Evolutionary conservation across 2,113 vertebrate genomes (phyloP).

Genomic region (Callipepla californica): DNA sequence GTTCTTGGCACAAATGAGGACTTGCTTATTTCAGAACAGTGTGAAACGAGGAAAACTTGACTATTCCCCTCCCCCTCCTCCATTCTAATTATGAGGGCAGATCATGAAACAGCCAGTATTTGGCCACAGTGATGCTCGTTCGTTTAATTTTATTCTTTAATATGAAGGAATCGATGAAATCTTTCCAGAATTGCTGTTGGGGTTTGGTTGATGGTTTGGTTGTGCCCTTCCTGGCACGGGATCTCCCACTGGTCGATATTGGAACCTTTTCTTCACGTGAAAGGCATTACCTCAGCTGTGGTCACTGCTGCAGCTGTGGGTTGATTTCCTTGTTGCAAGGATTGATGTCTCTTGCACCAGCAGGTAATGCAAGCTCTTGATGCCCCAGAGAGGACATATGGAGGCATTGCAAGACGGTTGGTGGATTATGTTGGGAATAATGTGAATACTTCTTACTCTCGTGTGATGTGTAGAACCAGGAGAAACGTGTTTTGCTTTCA

Average conservation of each 20-base stretch:
- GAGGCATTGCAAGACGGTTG: background rate
- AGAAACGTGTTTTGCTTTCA: background rate
- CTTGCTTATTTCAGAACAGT: background rate
- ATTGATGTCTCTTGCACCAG: background rate
- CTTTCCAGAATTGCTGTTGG: accelerated
- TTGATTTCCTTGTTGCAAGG: background rate
- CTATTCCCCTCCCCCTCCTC: background rate
- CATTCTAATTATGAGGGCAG: background rate
- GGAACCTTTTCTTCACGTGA: accelerated
- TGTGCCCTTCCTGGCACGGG: accelerated
- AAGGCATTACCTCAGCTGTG: background rate
- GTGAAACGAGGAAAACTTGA: background rate
- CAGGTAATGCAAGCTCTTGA: background rate
- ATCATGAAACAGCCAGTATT: background rate
- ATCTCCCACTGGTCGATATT: background rate
- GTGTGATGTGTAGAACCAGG: background rate
- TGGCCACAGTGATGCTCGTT: background rate
- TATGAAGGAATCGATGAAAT: accelerated
- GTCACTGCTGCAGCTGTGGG: background rate
- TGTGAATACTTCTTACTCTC: background rate
- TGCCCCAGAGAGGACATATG: background rate
- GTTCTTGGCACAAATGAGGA: background rate
- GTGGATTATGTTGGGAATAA: background rate
- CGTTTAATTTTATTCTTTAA: background rate
- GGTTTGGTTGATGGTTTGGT: background rate